These are phyloP conservation scores for Halcyon senegalensis DNA, from an alignment of 2,113 vertebrate species.

Conservation along the genomic window DNA sequence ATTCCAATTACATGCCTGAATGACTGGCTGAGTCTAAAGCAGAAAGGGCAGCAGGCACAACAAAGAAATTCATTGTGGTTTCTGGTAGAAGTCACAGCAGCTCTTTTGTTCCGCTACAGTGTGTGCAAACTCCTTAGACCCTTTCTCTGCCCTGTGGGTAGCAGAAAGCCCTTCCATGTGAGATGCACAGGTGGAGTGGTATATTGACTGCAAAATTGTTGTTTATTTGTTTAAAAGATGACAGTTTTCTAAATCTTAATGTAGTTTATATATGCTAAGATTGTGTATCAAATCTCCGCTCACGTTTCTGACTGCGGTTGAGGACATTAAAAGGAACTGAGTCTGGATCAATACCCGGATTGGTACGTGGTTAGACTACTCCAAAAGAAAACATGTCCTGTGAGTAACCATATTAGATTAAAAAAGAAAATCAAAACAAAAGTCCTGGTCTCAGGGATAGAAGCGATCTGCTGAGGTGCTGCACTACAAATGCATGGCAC, in stretches of 20 bases:
- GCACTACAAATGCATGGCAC: neutral
- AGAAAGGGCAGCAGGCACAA: neutral
- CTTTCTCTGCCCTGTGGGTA: neutral
- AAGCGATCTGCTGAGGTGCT: neutral
- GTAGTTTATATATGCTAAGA: neutral
- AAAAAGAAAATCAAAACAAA: neutral
- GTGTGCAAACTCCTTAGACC: neutral
- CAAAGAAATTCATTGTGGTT: neutral
- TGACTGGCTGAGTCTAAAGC: neutral
- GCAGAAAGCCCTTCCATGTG: neutral
- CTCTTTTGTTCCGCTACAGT: neutral
- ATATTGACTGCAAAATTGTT: neutral
- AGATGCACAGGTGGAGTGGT: neutral
- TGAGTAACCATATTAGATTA: neutral
- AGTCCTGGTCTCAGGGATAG: neutral
- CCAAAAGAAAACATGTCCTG: neutral
- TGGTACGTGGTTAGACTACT: neutral
- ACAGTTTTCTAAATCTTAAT: neutral
- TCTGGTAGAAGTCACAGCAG: neutral
- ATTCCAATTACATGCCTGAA: neutral
- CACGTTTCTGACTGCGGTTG: neutral
- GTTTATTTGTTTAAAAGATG: neutral
- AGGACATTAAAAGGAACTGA: neutral
- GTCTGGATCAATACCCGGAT: conserved; percentile 19
- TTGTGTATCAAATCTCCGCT: neutral